These are phyloP conservation scores for Drosophila pseudotalamancana DNA, from an alignment of 2,888 invertebrate genomes.

Conservation along the genomic window DNA sequence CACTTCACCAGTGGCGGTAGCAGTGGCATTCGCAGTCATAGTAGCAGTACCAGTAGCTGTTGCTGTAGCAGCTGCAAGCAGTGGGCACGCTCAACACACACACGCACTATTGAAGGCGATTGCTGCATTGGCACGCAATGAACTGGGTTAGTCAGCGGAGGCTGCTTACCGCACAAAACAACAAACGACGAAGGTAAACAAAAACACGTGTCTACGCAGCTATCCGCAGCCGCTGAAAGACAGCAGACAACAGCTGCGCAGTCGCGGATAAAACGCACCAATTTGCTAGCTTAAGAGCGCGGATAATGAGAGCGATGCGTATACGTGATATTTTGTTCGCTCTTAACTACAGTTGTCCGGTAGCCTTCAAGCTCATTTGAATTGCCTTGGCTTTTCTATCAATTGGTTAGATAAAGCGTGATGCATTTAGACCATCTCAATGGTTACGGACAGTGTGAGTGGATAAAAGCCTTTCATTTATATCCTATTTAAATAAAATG, in stretches of 20 bases:
- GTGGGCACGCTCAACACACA: constrained; percentile 14
- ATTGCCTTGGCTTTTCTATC: not conserved
- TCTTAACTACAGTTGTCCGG: constrained; percentile 23
- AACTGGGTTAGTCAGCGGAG: constrained; percentile 60
- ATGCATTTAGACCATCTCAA: constrained; percentile 18
- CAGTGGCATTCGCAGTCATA: constrained; percentile 5
- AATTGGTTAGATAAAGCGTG: constrained; percentile 13
- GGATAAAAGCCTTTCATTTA: not conserved
- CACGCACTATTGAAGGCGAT: constrained; percentile 48
- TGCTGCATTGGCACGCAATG: constrained; percentile 54
- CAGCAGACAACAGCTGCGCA: constrained; percentile 35
- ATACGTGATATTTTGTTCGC: constrained; percentile 26
- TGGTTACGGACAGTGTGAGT: not conserved
- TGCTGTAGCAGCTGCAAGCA: constrained; percentile 14
- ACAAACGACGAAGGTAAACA: constrained; percentile 72
- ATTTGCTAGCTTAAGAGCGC: constrained; percentile 9
- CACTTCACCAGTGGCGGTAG: constrained; percentile 41
- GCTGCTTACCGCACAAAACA: constrained; percentile 46
- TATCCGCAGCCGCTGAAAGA: constrained; percentile 54
- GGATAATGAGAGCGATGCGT: constrained; percentile 17
- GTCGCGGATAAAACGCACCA: constrained; percentile 44
- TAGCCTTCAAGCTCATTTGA: not conserved
- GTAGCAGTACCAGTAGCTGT: constrained; percentile 5
- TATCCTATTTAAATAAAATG: no score
- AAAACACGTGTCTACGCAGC: constrained; percentile 68